Percentiles rank a stretch among this genome's conserved stretches.
These are phyloP conservation scores for Apamea crenata DNA, from an alignment of 2,888 invertebrate genomes.

Conservation along the genomic window DNA sequence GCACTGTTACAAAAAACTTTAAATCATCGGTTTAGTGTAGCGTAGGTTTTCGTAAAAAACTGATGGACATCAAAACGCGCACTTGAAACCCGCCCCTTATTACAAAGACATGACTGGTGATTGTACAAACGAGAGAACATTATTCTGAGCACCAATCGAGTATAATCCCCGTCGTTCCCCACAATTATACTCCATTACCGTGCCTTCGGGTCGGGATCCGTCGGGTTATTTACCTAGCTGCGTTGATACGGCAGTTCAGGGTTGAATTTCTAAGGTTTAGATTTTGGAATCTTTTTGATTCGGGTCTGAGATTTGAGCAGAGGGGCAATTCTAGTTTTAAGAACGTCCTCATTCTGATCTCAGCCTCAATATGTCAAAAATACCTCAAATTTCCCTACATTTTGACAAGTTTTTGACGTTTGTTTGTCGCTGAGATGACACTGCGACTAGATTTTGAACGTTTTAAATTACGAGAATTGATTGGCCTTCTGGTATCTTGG, in stretches of 20 bases:
- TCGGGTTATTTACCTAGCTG: constrained; percentile 28
- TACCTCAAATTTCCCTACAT: too few relatives aligned
- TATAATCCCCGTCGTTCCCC: constrained; percentile 38
- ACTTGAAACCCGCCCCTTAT: neutral
- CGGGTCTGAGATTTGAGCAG: neutral
- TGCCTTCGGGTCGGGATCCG: constrained; percentile 29
- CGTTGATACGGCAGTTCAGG: constrained; percentile 6
- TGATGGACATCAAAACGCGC: constrained; percentile 1
- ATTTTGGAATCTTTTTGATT: constrained; percentile 23
- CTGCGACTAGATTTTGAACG: too few relatives aligned
- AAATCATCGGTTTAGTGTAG: too few relatives aligned
- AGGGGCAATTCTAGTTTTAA: too few relatives aligned
- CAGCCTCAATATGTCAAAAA: too few relatives aligned
- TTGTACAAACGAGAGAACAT: constrained; percentile 39
- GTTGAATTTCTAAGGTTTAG: constrained; percentile 32
- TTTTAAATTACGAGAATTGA: too few relatives aligned
- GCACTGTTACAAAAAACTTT: too few relatives aligned
- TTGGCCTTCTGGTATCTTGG: neutral
- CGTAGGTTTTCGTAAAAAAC: neutral
- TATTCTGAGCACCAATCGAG: constrained; percentile 37
- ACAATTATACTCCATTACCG: constrained; percentile 55
- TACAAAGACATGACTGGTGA: constrained; percentile 16
- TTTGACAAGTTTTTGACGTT: too few relatives aligned
- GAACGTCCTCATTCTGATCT: too few relatives aligned
- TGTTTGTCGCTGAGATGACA: too few relatives aligned